Evolutionary conservation across 2,113 vertebrate species (phyloP).

Genomic region (Gadus chalcogrammus): DNA sequence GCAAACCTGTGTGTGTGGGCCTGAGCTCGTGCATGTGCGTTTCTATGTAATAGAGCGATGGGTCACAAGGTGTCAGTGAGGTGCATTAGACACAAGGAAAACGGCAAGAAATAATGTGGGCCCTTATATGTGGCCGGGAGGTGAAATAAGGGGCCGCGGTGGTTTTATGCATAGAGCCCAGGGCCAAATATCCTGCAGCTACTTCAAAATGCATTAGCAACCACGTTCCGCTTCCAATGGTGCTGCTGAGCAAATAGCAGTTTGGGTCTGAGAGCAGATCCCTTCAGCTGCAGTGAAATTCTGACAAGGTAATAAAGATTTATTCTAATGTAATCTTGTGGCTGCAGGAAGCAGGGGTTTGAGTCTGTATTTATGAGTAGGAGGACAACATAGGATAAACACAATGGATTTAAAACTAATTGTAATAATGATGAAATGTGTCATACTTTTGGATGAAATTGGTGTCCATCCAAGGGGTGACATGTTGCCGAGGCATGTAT

Average conservation of each 20-base stretch:
- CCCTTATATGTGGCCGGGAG: background rate
- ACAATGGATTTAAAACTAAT: no score
- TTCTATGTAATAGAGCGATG: background rate
- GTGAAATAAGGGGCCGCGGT: background rate
- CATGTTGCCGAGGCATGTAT: no score
- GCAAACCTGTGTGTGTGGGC: background rate
- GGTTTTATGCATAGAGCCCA: background rate
- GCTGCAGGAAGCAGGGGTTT: background rate
- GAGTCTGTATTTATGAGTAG: background rate
- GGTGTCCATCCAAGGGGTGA: no score
- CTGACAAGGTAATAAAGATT: background rate
- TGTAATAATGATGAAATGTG: no score
- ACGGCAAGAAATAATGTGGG: background rate
- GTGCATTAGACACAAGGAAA: background rate
- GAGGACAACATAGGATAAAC: background rate
- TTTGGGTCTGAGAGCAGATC: conserved; percentile 2
- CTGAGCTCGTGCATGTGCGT: conserved; percentile 2
- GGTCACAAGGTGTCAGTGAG: background rate
- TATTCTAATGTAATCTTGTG: conserved; percentile 6
- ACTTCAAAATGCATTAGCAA: background rate
- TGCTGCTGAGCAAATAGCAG: background rate
- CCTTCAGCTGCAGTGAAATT: background rate
- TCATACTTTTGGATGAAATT: no score
- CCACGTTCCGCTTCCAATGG: background rate
- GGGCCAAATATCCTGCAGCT: background rate